phyloP scores from a whole-genome alignment of 2,888 invertebrate genomes.

The Uropetala carovei region DNA sequence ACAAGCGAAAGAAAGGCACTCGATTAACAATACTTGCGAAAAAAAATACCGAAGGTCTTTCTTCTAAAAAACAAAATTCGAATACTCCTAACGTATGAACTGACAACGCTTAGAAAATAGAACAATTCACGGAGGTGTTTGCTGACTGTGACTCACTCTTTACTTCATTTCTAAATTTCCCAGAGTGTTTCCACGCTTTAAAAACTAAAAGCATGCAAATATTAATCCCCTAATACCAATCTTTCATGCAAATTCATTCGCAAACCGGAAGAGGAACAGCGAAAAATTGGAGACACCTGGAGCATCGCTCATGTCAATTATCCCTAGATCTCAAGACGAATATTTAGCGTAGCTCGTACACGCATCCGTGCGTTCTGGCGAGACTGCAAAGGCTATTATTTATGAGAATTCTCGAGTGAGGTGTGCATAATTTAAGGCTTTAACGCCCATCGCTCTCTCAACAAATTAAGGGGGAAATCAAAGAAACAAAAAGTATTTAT shows the following conservation, averaged over 20 bases:
- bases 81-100: too few relatives aligned
- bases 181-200: too few relatives aligned
- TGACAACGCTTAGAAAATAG: too few relatives aligned
- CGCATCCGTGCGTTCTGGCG: background rate
- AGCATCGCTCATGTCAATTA: background rate
- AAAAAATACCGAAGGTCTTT: too few relatives aligned
- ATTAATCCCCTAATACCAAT: background rate
- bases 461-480: background rate
- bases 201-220: too few relatives aligned
- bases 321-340: background rate
- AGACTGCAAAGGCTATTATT: background rate
- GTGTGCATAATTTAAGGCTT: background rate
- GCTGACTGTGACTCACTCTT: too few relatives aligned
- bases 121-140: too few relatives aligned
- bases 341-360: background rate
- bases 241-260: background rate
- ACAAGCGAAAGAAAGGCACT: too few relatives aligned
- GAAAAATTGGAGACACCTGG: background rate
- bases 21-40: too few relatives aligned
- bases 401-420: background rate
- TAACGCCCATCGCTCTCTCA: constrained; percentile 18
- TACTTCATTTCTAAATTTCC: too few relatives aligned
- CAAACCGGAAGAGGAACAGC: background rate
- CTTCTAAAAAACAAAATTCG: too few relatives aligned
- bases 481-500: background rate